Base-by-base conservation (phyloP, 2,888 invertebrate species). In the Acholoe squamosa region DNA sequence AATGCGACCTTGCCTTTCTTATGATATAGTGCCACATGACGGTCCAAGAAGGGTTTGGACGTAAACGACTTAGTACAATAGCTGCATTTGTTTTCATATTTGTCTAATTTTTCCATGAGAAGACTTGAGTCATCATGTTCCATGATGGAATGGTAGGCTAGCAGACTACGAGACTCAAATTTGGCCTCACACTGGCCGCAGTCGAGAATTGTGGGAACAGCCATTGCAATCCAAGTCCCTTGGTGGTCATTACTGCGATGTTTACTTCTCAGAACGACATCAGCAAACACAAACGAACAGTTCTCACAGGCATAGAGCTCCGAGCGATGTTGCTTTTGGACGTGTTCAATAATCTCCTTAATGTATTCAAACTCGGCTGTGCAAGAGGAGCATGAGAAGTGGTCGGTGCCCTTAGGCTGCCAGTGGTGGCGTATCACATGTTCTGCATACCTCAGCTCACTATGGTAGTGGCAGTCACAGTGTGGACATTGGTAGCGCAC, bases 111-210 rank as follows among this genome's bases (percentile, higher is more conserved):
- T 10, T 43, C 43, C 10, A 43, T 43, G 43, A 61, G 3, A 5
- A 76, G 16, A 31, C 31, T 76, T 5, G 25, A 76, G 25, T 84
- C 52, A 34, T 28, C 84, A 84, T 84, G 84, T 43, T 33, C 5
- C 51, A 43, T 33, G n/a, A 84, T 43, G n/a, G 14, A 3, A 43
- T 84, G 84, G 43, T 34, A 43, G 43, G 33, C 34, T 5, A 84
- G 84, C 43, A 43, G 33, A 12, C 84, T 25, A 0, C 22, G 84
- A 1, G 84, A 33, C 7, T 43, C 43, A 16, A 22, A 16, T 5
- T 33, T 33, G 7, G 84, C 25, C 51, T 52, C 84, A 34, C 84
- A 84, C 33, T 84, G n/a, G 10, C 16, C 51, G 52, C 84, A 84
- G 3, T 76, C 3, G 28, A 76, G 7, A 0, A 76, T 1, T 7